A percentile compares a stretch with the other conserved stretches of the same genome.
These are phyloP conservation scores for Zophobas morio DNA, from an alignment of 1,140 invertebrate genomes.

Conservation along the genomic window DNA sequence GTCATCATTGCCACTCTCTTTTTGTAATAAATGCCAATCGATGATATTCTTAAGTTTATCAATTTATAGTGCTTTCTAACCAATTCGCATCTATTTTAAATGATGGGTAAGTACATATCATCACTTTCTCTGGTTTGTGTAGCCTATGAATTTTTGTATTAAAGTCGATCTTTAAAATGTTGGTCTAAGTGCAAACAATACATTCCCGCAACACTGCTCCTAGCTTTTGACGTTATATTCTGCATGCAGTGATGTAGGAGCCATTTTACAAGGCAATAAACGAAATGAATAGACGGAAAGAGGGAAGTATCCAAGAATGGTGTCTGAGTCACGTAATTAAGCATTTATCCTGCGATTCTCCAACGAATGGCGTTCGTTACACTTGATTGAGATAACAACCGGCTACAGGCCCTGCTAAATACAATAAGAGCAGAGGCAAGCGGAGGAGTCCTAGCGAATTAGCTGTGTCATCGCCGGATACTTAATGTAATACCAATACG, in stretches of 20 bases:
- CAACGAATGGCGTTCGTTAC: constrained; percentile 53
- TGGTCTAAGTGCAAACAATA: too few relatives aligned
- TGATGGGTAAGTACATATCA: neutral
- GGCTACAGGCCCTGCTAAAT: constrained; percentile 43
- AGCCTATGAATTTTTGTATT: too few relatives aligned
- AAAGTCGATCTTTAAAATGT: too few relatives aligned
- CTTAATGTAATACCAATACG: constrained; percentile 36
- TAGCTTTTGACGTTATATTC: constrained; percentile 21
- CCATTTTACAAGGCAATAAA: constrained; percentile 37
- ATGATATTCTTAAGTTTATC: too few relatives aligned
- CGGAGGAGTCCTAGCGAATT: constrained; percentile 25
- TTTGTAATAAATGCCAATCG: too few relatives aligned
- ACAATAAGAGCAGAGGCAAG: constrained; percentile 27
- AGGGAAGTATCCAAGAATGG: constrained; percentile 46
- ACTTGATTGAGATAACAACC: constrained; percentile 56
- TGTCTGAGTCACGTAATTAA: constrained; percentile 59
- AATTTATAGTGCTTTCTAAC: neutral
- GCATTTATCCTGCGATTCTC: constrained; percentile 57
- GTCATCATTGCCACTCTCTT: too few relatives aligned
- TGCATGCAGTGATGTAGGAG: constrained; percentile 21
- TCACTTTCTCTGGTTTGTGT: neutral
- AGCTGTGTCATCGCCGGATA: constrained; percentile 37
- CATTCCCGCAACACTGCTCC: neutral
- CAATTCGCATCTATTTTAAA: neutral
- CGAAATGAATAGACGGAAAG: constrained; percentile 41